Conservation (phyloP, 2,888 invertebrate species). For the Adelphocoris suturalis region DNA sequence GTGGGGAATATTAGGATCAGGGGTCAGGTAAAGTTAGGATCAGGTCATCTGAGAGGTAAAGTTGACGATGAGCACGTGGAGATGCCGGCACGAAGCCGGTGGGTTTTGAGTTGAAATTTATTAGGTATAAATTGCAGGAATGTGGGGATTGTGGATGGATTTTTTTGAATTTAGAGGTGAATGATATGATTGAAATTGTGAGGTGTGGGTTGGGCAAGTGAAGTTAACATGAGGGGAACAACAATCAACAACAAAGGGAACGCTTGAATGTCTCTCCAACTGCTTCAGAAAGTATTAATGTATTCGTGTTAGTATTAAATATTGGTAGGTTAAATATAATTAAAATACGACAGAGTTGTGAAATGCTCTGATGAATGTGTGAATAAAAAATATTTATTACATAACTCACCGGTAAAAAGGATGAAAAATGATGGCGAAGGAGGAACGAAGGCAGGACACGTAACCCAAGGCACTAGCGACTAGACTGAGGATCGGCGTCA, state of each 20-base stretch:
- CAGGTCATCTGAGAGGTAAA: background rate
- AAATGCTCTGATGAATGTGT: background rate
- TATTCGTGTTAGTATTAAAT: background rate
- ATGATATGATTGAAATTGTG: background rate
- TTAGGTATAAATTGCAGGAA: background rate
- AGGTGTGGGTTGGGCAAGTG: background rate
- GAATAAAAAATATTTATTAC: slow-evolving; percentile 24
- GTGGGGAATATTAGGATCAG: background rate
- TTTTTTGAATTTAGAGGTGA: background rate
- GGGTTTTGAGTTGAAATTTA: background rate
- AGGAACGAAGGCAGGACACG: slow-evolving; percentile 39
- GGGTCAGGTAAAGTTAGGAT: background rate
- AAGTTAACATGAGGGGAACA: background rate
- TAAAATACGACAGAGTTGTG: background rate
- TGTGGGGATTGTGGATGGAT: background rate
- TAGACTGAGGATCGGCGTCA: slow-evolving; percentile 73
- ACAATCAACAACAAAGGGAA: background rate
- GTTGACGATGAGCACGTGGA: slow-evolving; percentile 21
- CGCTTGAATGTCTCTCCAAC: background rate
- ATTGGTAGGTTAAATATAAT: background rate
- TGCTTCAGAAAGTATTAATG: background rate
- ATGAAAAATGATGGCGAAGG: background rate
- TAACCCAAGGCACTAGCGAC: slow-evolving; percentile 67
- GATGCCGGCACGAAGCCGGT: background rate
- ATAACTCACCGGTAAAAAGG: slow-evolving; percentile 59